Evolutionary conservation across 1,140 invertebrate species (phyloP).

Genomic region (Platyscapa corneri): DNA sequence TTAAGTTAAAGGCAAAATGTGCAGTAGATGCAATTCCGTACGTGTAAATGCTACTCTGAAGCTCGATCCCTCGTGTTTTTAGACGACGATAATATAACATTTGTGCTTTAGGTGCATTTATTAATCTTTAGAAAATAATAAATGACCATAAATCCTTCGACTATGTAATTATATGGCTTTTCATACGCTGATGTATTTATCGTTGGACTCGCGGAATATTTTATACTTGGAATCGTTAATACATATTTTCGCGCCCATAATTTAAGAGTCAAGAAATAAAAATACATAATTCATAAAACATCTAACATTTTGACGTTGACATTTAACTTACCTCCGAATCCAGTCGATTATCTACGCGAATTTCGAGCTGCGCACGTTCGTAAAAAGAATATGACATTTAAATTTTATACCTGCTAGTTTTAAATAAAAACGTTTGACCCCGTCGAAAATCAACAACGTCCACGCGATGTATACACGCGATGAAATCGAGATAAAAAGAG

Average conservation of each 20-base stretch:
- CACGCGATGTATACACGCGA: not conserved
- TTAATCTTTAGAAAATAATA: not conserved
- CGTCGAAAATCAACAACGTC: not conserved
- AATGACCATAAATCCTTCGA: slow-evolving; percentile 8
- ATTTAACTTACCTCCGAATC: not conserved
- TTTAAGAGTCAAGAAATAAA: not conserved
- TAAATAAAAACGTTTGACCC: not conserved
- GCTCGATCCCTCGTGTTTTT: not conserved
- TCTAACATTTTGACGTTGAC: not conserved
- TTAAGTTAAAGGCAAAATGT: not conserved
- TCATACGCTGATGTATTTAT: not conserved
- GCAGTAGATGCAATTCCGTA: not conserved
- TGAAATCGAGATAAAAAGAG: slow-evolving; percentile 18
- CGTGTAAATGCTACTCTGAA: not conserved
- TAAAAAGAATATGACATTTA: not conserved
- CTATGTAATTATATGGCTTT: not conserved
- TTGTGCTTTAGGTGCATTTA: not conserved
- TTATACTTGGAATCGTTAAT: not conserved
- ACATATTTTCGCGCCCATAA: not conserved
- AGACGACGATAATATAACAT: too few relatives aligned
- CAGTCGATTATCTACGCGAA: not conserved
- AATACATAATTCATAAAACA: slow-evolving; percentile 14
- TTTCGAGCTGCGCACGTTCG: not conserved
- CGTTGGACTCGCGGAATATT: not conserved
- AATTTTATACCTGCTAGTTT: not conserved